Percentiles rank a stretch among this genome's conserved stretches.
phyloP scores from a whole-genome alignment of 2,113 vertebrate genomes.

The Typhlomys cinereus region DNA sequence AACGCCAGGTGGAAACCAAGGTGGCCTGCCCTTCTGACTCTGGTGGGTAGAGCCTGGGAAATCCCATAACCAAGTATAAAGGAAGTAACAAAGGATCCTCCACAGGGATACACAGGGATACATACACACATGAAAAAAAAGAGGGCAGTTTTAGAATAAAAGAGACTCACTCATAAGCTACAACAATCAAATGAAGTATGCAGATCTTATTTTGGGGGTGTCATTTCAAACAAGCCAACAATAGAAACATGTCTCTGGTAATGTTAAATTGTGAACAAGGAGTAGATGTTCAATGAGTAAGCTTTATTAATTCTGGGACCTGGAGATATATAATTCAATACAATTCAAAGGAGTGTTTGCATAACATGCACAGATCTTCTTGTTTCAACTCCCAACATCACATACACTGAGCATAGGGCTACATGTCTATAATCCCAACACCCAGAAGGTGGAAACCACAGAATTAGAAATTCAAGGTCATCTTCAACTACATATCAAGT shows the following conservation, averaged over 20 bases:
- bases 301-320: too few relatives aligned
- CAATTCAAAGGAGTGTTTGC: too few relatives aligned
- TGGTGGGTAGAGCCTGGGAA: too few relatives aligned
- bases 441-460: background rate
- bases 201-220: background rate
- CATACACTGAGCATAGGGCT: background rate
- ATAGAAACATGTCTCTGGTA: background rate
- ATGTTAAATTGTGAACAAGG: background rate
- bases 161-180: background rate
- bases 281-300: too few relatives aligned
- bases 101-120: too few relatives aligned
- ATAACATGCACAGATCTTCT: background rate
- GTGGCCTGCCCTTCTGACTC: too few relatives aligned
- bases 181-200: background rate
- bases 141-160: background rate
- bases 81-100: too few relatives aligned
- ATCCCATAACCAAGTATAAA: too few relatives aligned
- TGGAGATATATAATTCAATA: too few relatives aligned
- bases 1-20: too few relatives aligned
- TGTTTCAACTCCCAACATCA: background rate
- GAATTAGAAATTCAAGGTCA: background rate
- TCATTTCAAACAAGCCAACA: background rate
- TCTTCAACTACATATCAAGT: background rate
- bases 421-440: too few relatives aligned
- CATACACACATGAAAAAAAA: too few relatives aligned